Percentiles rank a stretch among this genome's conserved stretches.
phyloP scores from a whole-genome alignment of 1,140 invertebrate genomes.

The Leptopilina boulardi region DNA sequence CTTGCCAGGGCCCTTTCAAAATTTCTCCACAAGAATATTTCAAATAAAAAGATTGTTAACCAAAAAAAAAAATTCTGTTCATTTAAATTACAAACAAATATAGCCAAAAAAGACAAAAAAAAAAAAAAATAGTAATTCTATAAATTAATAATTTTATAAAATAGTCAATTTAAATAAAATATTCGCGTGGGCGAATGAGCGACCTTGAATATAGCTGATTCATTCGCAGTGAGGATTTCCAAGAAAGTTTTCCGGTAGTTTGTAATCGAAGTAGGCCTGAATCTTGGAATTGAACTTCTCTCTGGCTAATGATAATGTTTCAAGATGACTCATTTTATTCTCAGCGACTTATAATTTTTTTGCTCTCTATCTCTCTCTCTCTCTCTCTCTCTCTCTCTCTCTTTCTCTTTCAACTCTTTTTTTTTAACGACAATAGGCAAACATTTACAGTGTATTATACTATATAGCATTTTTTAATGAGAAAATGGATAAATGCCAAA shows the following conservation, averaged over 20 bases:
- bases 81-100: too few relatives aligned
- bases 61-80: too few relatives aligned
- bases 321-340: background rate
- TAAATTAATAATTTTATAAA: too few relatives aligned
- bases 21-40: too few relatives aligned
- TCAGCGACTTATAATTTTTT: background rate
- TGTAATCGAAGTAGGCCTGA: constrained; percentile 46
- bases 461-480: constrained; percentile 19
- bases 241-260: constrained; percentile 51
- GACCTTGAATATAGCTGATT: constrained; percentile 51
- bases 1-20: too few relatives aligned
- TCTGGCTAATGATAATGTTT: constrained; percentile 21
- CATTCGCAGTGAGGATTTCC: constrained; percentile 52
- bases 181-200: constrained; percentile 49
- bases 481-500: constrained; percentile 36
- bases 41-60: too few relatives aligned
- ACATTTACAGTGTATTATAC: background rate
- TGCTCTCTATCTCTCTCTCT: too few relatives aligned
- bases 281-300: constrained; percentile 45
- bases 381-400: too few relatives aligned
- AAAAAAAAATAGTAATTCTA: too few relatives aligned
- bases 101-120: background rate
- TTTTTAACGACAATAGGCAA: too few relatives aligned
- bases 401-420: background rate
- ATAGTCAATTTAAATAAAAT: background rate